A percentile compares a stretch with the other conserved stretches of the same genome.
phyloP scores from a whole-genome alignment of 2,797 vertebrate species.

The Meriones psammophilus region DNA sequence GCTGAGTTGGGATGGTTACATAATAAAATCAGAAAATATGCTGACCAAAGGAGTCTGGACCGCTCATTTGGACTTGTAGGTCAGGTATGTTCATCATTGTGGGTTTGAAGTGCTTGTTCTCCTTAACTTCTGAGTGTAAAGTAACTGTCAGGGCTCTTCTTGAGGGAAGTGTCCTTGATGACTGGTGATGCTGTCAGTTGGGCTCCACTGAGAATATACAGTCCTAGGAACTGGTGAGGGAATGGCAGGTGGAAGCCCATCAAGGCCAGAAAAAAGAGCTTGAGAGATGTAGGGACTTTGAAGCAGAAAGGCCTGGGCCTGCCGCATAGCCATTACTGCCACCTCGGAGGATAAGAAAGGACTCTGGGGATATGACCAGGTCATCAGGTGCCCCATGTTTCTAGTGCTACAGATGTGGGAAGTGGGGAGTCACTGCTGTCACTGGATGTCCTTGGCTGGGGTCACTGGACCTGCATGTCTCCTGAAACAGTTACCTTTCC shows the following conservation, averaged over 20 bases:
- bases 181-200: neutral
- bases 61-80: slow-evolving; percentile 97
- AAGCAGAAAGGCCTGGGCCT: too few species aligned
- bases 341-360: too few species aligned
- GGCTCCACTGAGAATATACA: neutral
- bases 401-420: neutral
- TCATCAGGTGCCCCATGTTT: too few species aligned
- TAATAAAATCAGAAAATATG: slow-evolving; percentile 98
- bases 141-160: neutral
- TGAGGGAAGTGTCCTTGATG: neutral
- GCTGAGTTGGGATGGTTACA: slow-evolving; percentile 98
- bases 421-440: neutral
- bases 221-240: neutral
- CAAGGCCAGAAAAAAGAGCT: neutral
- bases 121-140: neutral
- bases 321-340: neutral
- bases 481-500: neutral
- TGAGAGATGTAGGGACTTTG: neutral
- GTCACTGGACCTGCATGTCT: neutral
- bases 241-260: too few species aligned
- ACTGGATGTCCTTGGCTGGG: neutral
- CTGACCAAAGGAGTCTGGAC: slow-evolving; percentile 96
- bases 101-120: neutral
- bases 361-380: too few species aligned
- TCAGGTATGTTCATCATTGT: slow-evolving; percentile 91